Base-by-base conservation (phyloP, 2,888 invertebrate species). In the Drosophila quinaria region DNA sequence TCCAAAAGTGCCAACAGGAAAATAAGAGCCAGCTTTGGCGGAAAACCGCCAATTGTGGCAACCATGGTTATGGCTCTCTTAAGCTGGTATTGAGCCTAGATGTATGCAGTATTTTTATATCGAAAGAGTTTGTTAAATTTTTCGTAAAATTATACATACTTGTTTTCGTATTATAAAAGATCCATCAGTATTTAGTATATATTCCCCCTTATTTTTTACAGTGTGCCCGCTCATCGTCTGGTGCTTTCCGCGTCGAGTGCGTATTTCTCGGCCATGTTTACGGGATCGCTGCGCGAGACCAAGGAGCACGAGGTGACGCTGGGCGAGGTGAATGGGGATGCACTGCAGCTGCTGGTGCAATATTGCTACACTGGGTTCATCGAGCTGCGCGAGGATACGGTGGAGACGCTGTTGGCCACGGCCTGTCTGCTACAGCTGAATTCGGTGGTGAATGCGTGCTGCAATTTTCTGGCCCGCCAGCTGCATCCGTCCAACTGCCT, bases 241-340 rank as follows among this genome's bases (percentile, higher is more conserved):
- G 97, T 98, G 58, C 94, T 98, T 76, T 96, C 97, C 83, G 97
- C 98, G 46, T 97, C 97, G 66, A 98, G 98, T 83, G 97, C 98
- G 92, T 98, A 98, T 93, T 98, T 98, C 94, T 96, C 97, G 47
- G 98, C 97, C 46, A 98, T 98, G 98, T 98, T 98, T 91, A 98
- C 97, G 29, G 97, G 96, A 64, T 96, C 96, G 63, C 93, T 98
- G 73, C 94, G 96, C 78, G 98, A 98, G 93, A 95, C 97, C 6
- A 95, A 95, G 72, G 95, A 97, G 92, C 94, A 95, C 74, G 97
- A 98, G 93, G 95, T 98, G 39, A 96, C 96, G 67, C 93, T 98
- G 81, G 96, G 96, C 78, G 96, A 96, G 89, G 96, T 98, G 44
- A 97, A 97, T 90, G 95, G 97, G 22, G 97, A 97, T 91, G 97